Evolutionary conservation across 2,888 invertebrate species (phyloP), one percentile per base, ranked within the genome.

Genomic region (Mimumesa dahlbomi): DNA sequence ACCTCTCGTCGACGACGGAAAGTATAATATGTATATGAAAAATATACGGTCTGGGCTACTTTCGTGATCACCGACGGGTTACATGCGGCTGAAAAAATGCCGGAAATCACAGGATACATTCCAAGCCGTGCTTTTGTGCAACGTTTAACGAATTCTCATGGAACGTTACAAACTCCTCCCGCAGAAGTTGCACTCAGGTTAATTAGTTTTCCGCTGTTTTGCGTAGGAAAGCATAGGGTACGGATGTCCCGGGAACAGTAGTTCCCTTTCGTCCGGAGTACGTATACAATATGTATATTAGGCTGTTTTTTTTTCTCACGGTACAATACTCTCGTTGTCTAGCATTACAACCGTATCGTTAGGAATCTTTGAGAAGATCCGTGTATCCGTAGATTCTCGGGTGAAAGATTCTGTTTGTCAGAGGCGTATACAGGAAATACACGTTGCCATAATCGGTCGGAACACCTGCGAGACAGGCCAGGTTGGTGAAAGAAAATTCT

Each of bases 181-280:
- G 19, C 9, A 21, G 38, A 40, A 57, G 49, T 22, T 31, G 50
- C 73, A 67, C 52, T 58, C 31, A 34, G 29, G 52, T 70, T 62
- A 77, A 77, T 77, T 77, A 74, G 50, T 71, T 77, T 61, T 54
- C 53, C 38, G 25, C 50, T 46, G 57, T 40, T 61, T 40, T 64
- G 53, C 57, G 18, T 25, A 36, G 19, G 53, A 49, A 69, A 73
- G 43, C 34, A 40, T 57, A 54, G 61, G 16, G 46, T 18, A 57
- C 9, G 34, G 21, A 14, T 54, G 65, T 64, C 34, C 16, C 19
- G 42, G n/a, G 16, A 18, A 48, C 38, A 42, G 42, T 46, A 46
- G 49, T 36, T 48, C 46, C 46, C 50, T 56, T 57, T 53, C 7
- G 16, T 29, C n/a, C n/a, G 6, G 34, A 45, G 11, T 25, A n/a